Evolutionary conservation across 2,113 vertebrate species (phyloP), one percentile per base, ranked within the genome.

Genomic region (Elephantulus edwardii): DNA sequence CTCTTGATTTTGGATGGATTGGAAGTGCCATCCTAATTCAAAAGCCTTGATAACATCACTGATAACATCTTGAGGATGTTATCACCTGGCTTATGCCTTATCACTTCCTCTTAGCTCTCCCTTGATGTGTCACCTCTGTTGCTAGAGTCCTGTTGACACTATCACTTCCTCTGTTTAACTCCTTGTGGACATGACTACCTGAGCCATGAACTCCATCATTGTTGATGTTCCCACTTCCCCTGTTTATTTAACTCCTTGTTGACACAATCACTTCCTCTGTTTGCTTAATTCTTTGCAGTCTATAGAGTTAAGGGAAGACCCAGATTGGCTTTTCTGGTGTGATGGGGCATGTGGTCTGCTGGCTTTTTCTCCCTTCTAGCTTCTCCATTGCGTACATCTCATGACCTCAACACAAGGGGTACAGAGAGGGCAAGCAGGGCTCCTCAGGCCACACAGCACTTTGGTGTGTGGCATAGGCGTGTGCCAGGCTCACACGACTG

Each of bases 251-350:
- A 87, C 93, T 95, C 58, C 35, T 46, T 64, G 83, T n/a, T 52
- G 85, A 93, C 91, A 93, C 33, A 26, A 11, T 66, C 11, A 24
- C 87, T 92, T 89, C 81, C 91, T 86, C 60, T 56, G 71, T 89
- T 95, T 94, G 88, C 94, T 95, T 89, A 58, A 92, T 94, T 90
- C 86, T 83, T 92, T 60, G 16, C 42, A 52, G 85, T 86, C 89
- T 81, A 14, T 93, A 64, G 96, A 91, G 56, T 85, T 87, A 22
- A 54, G 12, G 60, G 62, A 78, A 79, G 62, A 17, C 33, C 48
- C 38, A 22, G 78, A 50, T 70, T 75, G 76, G 77, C 77, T 74
- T 62, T 88, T 62, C 42, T 71, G 54, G 46, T 2, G 1, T 70
- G 81, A 44, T 3, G 33, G 50, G 60, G 19, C 82, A 2, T 11